Percentiles rank a stretch among this genome's conserved stretches.
Conservation (phyloP, 2,888 invertebrate species). For the Apodemia duryi region DNA sequence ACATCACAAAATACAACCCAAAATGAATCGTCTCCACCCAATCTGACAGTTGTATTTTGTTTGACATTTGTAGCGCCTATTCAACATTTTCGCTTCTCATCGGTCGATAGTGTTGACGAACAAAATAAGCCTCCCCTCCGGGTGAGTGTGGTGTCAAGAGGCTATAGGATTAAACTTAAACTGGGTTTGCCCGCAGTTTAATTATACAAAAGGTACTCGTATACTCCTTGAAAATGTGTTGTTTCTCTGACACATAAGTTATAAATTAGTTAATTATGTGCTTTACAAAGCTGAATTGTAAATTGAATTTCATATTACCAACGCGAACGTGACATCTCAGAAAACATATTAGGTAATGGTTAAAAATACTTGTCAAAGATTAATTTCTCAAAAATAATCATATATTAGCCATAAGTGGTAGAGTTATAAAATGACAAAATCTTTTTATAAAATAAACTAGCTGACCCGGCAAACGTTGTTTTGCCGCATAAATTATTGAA, state of each 20-base stretch:
- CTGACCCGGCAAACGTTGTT: too few relatives aligned
- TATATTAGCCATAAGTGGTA: too few relatives aligned
- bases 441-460: too few relatives aligned
- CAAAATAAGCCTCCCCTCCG: conserved; percentile 74
- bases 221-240: conserved; percentile 53
- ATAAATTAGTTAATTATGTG: conserved; percentile 70
- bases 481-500: too few relatives aligned
- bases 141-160: conserved; percentile 75
- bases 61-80: conserved; percentile 51
- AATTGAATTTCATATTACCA: conserved; percentile 62
- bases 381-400: too few relatives aligned
- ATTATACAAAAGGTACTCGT: conserved; percentile 71
- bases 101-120: conserved; percentile 76
- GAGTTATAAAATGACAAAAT: too few relatives aligned
- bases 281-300: conserved; percentile 55
- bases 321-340: conserved; percentile 43
- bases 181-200: conserved; percentile 75
- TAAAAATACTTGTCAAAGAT: too few relatives aligned
- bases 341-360: neutral
- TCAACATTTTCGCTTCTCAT: conserved; percentile 63
- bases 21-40: conserved; percentile 51
- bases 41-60: conserved; percentile 55
- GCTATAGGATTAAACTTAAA: conserved; percentile 79
- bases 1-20: conserved; percentile 40
- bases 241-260: conserved; percentile 57